A percentile compares a stretch with the other conserved stretches of the same genome.
phyloP scores from a whole-genome alignment of 1,140 invertebrate genomes.

The Augochlora pura region DNA sequence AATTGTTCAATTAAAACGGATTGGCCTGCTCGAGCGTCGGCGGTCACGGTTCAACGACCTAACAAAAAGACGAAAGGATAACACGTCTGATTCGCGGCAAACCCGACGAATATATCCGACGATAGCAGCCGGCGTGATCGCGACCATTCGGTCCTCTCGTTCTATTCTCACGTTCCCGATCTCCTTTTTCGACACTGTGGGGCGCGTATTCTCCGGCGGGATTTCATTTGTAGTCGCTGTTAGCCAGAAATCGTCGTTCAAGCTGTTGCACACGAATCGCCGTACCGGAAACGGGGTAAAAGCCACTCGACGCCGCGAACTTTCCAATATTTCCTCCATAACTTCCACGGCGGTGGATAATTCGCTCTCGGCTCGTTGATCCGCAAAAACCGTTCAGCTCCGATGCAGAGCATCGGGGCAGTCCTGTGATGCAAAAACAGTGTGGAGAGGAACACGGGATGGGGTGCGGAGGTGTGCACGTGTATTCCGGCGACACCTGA shows the following conservation, averaged over 20 bases:
- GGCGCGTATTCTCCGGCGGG: background rate
- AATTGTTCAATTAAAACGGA: background rate
- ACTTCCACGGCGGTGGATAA: constrained; percentile 70
- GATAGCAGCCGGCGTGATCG: constrained; percentile 4
- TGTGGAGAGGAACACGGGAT: background rate
- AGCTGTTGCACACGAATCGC: constrained; percentile 22
- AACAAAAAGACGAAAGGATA: constrained; percentile 26
- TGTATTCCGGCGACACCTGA: constrained; percentile 27
- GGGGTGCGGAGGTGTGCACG: constrained; percentile 16
- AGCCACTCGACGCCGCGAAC: constrained; percentile 51
- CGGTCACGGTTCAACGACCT: constrained; percentile 22
- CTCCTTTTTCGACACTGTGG: constrained; percentile 5
- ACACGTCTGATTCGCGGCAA: constrained; percentile 16
- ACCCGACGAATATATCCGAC: constrained; percentile 7
- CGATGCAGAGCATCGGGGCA: constrained; percentile 56
- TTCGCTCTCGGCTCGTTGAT: constrained; percentile 71
- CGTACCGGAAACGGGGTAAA: constrained; percentile 48
- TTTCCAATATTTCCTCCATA: constrained; percentile 72
- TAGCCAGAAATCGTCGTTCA: constrained; percentile 43
- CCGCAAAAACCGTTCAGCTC: constrained; percentile 71
- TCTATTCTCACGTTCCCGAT: constrained; percentile 56
- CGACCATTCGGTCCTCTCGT: background rate
- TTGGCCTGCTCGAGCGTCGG: background rate
- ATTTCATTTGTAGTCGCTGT: constrained; percentile 21
- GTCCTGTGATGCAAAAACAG: constrained; percentile 17